Evolutionary conservation across 1,140 invertebrate genomes (phyloP), one percentile per base, ranked within the genome.

Genomic region (Drosophila arawakana): DNA sequence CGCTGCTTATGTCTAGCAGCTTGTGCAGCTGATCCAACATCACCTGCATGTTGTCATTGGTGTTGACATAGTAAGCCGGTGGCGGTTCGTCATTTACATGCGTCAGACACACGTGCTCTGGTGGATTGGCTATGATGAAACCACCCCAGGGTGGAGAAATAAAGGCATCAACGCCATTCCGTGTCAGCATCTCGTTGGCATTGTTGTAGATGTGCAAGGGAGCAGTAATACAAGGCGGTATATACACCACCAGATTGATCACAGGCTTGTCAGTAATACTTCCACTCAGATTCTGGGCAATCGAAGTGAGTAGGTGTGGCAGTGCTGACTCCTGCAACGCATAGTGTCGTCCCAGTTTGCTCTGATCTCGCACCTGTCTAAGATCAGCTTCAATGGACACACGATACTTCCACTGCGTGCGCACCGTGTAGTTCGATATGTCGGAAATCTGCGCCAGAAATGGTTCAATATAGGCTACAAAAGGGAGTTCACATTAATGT

Each of bases 81-180:
- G 82, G 84, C 94, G 78, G 21, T 7, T 81, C 47, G 30, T 81
- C 58, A 10, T 80, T 81, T 13, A 81, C 50, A 50, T 88, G 69
- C 1, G 73, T 63, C 21, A 75, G 30, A 6, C 91, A 97, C 18
- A 94, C 92, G 2, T 93, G 93, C 18, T 81, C 75, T 1, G 94
- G 93, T n/a, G 96, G 95, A 93, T 96, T 97, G 10, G 94, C 94
- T 43, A 96, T 94, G 44, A 96, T 94, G 41, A 97, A 95, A n/a
- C 95, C 97, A 66, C 98, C 98, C 98, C 98, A 99, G 67, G 97
- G 94, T 5, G 97, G 97, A 10, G 97, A 97, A 66, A 98, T 94
- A 91, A 98, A 97, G 1, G 96, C 95, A 93, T 97, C 96, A 10
- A 94, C 70, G 75, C 76, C 59, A 21, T 92, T 59, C 0, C 73